Conservation (phyloP, 2,888 invertebrate species). For the Tortrix viridana region DNA sequence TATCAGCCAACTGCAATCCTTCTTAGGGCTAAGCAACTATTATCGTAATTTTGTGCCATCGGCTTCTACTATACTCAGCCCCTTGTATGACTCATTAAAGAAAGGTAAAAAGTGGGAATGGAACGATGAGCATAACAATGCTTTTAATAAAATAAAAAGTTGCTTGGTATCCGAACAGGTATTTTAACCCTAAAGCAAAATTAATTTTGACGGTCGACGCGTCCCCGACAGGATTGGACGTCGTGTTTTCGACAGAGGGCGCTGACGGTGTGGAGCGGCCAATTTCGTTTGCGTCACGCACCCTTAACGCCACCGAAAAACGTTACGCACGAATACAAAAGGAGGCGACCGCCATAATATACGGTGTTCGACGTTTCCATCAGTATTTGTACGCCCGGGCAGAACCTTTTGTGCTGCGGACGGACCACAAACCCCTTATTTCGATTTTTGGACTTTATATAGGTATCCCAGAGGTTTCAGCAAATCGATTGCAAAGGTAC, state of each 20-base stretch:
- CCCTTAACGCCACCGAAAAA: constrained; percentile 23
- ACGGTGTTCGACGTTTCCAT: constrained; percentile 26
- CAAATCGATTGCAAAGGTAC: too few species aligned
- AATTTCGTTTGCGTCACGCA: constrained; percentile 28
- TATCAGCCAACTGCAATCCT: too few species aligned
- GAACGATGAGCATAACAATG: neutral
- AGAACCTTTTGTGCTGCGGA: constrained; percentile 21
- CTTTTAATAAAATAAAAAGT: constrained; percentile 3
- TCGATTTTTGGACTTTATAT: constrained; percentile 15
- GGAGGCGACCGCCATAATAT: constrained; percentile 38
- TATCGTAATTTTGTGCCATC: too few species aligned
- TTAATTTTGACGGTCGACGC: constrained; percentile 5
- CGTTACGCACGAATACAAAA: constrained; percentile 35
- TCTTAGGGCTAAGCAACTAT: too few species aligned
- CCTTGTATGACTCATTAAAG: too few species aligned
- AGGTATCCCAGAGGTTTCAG: constrained; percentile 24
- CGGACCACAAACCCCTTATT: constrained; percentile 33
- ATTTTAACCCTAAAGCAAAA: constrained; percentile 7
- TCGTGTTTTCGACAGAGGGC: neutral
- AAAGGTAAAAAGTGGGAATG: too few species aligned
- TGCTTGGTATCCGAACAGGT: neutral
- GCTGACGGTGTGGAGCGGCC: constrained; percentile 23
- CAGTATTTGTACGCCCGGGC: constrained; percentile 28
- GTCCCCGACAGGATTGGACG: neutral
- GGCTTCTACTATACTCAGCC: too few species aligned